Percentiles rank a stretch among this genome's conserved stretches.
Conservation (phyloP, 2,113 vertebrate species). For the Chelonoidis abingdonii region DNA sequence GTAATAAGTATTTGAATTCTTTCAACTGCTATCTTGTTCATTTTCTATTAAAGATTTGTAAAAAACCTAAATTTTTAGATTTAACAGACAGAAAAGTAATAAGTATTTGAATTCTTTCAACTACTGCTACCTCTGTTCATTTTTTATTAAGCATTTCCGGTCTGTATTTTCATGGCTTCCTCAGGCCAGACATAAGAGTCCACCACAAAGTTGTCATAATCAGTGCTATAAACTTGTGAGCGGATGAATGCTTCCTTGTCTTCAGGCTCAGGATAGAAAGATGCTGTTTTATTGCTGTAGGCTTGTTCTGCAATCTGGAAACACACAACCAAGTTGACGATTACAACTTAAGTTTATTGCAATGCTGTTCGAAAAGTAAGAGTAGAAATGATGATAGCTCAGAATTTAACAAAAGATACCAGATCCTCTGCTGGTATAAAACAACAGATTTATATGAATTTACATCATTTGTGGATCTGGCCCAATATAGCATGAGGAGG, state of each 20-base stretch:
- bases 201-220: conserved; percentile 87
- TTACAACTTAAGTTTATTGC: background rate
- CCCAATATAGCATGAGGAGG: background rate
- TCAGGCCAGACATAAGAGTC: conserved; percentile 93
- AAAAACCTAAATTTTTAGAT: conserved; percentile 67
- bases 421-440: background rate
- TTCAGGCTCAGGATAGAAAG: conserved; percentile 87
- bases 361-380: background rate
- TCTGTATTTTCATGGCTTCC: conserved; percentile 87
- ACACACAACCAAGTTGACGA: background rate
- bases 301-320: conserved; percentile 90
- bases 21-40: background rate
- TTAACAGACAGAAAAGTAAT: conserved; percentile 24
- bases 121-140: background rate
- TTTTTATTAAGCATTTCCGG: conserved; percentile 77
- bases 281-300: conserved; percentile 88
- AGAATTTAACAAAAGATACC: background rate
- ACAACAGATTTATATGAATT: background rate
- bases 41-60: conserved; percentile 66
- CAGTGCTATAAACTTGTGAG: conserved; percentile 86
- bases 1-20: conserved; percentile 9
- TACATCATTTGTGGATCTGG: background rate
- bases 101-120: conserved; percentile 22
- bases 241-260: conserved; percentile 88
- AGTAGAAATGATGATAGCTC: background rate